Conservation (phyloP, 37 sponge, comb jelly and placozoan genomes). For the Theonella swinhoei region DNA sequence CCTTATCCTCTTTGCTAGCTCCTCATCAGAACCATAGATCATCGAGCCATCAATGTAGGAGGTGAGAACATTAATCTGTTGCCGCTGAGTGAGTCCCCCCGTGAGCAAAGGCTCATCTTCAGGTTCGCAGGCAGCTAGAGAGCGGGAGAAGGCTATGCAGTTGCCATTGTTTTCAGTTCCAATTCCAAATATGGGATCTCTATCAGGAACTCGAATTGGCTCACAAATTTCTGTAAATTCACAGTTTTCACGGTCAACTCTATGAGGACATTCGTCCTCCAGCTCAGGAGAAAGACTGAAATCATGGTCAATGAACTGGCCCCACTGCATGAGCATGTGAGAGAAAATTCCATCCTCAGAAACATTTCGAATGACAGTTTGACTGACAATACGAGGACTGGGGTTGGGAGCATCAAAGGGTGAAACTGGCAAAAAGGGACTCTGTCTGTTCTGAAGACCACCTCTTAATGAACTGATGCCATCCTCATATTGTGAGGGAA, state of each 20-base stretch:
- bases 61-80: conserved; percentile 82
- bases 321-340: conserved; percentile 94
- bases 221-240: conserved; percentile 47
- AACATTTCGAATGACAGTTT: conserved; percentile 17
- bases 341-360: conserved; percentile 52
- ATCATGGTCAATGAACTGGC: conserved; percentile 96
- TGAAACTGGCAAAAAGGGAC: background rate
- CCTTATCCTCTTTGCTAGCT: conserved; percentile 1
- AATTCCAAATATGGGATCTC: conserved; percentile 43
- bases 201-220: conserved; percentile 43
- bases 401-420: conserved; percentile 72
- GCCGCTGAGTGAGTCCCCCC: conserved; percentile 23
- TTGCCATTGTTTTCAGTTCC: conserved; percentile 34
- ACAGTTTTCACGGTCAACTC: conserved; percentile 10
- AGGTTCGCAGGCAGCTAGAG: conserved; percentile 40
- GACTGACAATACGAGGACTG: conserved; percentile 55
- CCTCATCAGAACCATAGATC: conserved; percentile 71
- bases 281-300: conserved; percentile 50
- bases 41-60: conserved; percentile 79
- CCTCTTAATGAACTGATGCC: conserved; percentile 47
- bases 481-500: conserved; percentile 81
- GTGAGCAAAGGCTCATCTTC: conserved; percentile 7
- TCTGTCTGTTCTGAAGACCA: conserved; percentile 5
- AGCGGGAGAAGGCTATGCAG: conserved; percentile 68
- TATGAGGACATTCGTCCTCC: conserved; percentile 30